These are phyloP conservation scores for Thyatira batis DNA, from an alignment of 2,888 invertebrate genomes.

Conservation along the genomic window DNA sequence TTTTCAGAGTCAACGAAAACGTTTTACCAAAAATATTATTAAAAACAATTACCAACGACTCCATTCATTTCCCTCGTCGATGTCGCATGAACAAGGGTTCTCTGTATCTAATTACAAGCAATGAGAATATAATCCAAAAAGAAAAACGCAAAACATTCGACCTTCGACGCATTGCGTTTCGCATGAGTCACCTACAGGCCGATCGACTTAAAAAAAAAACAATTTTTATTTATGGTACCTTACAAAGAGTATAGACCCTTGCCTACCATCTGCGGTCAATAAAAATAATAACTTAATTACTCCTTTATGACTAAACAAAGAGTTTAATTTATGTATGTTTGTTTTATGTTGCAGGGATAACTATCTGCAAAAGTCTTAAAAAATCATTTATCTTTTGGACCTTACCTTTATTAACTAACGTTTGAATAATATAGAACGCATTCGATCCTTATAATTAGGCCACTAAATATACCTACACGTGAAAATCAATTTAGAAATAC, in stretches of 20 bases:
- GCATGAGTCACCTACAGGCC: conserved; percentile 8
- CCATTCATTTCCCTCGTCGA: conserved; percentile 30
- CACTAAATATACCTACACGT: too few relatives aligned
- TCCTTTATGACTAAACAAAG: not conserved
- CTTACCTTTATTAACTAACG: too few relatives aligned
- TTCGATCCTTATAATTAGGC: too few relatives aligned
- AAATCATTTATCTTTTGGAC: too few relatives aligned
- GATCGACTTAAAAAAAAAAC: not conserved
- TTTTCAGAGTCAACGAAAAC: too few relatives aligned
- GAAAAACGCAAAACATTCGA: conserved; percentile 18
- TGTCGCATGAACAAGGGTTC: conserved; percentile 37
- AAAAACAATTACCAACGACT: conserved; percentile 9
- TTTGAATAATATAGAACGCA: too few relatives aligned
- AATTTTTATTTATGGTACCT: not conserved
- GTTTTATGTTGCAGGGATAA: too few relatives aligned
- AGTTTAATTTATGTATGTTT: not conserved
- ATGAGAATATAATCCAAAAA: conserved; percentile 9
- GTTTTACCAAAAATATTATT: conserved; percentile 14
- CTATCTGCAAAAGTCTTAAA: too few relatives aligned
- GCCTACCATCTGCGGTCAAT: not conserved
- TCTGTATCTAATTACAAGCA: conserved; percentile 54
- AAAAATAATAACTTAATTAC: not conserved
- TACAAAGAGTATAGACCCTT: not conserved
- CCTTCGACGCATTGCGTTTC: conserved; percentile 7
- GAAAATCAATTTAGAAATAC: too few relatives aligned